Percentiles rank a stretch among this genome's conserved stretches.
phyloP scores from a whole-genome alignment of 2,797 vertebrate species.

The Geotria australis region DNA sequence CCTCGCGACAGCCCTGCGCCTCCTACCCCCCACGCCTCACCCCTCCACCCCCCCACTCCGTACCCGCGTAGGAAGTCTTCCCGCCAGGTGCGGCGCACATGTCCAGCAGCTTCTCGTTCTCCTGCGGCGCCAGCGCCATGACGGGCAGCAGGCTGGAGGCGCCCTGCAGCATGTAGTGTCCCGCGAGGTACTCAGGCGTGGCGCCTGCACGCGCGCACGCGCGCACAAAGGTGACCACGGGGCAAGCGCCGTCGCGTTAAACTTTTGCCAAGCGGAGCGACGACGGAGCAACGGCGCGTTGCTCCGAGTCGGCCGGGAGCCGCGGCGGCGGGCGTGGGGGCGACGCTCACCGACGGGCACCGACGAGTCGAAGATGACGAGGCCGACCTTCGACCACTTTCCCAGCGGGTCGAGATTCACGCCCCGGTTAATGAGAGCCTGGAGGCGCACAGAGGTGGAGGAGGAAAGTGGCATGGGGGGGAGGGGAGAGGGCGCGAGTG shows the following conservation, averaged over 20 bases:
- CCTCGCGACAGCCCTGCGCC: too few relatives aligned
- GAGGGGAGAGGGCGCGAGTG: background rate
- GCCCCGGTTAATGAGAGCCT: slow-evolving; percentile 87
- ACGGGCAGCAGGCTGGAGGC: slow-evolving; percentile 78
- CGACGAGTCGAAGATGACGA: slow-evolving; percentile 73
- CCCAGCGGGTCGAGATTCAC: slow-evolving; percentile 86
- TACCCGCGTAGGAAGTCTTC: slow-evolving; percentile 88
- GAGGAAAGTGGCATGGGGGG: too few relatives aligned
- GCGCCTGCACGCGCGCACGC: slow-evolving; percentile 22
- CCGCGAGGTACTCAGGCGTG: slow-evolving; percentile 75
- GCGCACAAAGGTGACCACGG: background rate
- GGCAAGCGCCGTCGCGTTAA: rapidly evolving
- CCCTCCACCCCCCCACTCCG: background rate
- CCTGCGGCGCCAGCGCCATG: slow-evolving; percentile 74
- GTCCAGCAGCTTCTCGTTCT: slow-evolving; percentile 63
- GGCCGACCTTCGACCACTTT: slow-evolving; percentile 87
- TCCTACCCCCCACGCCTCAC: too few relatives aligned
- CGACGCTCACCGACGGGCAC: slow-evolving; percentile 51
- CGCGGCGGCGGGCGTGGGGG: too few relatives aligned
- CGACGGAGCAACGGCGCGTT: too few relatives aligned
- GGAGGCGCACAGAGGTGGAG: too few relatives aligned
- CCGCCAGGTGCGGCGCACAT: slow-evolving; percentile 91
- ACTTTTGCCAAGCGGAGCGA: too few relatives aligned
- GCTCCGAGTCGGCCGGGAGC: too few relatives aligned
- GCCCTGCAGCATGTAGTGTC: slow-evolving; percentile 91